Evolutionary conservation across 2,888 invertebrate species (phyloP), one percentile per base, ranked within the genome.

Genomic region (Lampropteryx suffumata): DNA sequence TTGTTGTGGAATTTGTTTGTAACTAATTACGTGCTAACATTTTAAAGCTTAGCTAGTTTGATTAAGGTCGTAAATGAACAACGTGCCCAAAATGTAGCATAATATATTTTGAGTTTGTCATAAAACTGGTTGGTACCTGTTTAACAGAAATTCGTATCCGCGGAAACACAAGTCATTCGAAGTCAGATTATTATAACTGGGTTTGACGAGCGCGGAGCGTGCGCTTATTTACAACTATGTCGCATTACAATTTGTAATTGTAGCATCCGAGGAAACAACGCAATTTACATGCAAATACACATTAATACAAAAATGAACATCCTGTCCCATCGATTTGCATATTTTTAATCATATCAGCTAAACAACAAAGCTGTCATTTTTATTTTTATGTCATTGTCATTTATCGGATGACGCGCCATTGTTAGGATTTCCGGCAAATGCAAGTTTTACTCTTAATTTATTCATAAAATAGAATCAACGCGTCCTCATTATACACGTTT

Each of bases 261-360:
- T 79, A 71, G 79, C 83, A 83, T 85, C 82, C 84, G 78, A 84
- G 79, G 83, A 83, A 79, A 80, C 75, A 73, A 68, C 72, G 72
- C 78, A 72, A 89, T 89, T 89, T 84, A 87, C 83, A 90, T 89
- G 87, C 82, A 83, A 88, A 89, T 88, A 82, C 81, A 79, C 81
- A 79, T 83, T 83, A 85, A 82, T 81, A 86, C 83, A 73, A 86
- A 89, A 88, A 85, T 79, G 84, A 80, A 73, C 88, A 85, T 89
- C 90, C 89, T 84, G 87, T 75, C 74, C 81, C 74, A 87, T 89
- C 79, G 88, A 90, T 90, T 89, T 86, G 89, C 90, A 90, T 90
- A 88, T 89, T 88, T 89, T 88, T 87, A 79, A 84, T 86, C 84
- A 86, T 79, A 84, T 85, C 79, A 80, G 73, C 73, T 71, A 75